Percentiles rank a stretch among this genome's conserved stretches.
Conservation (phyloP, 2,113 vertebrate species). For the Ceyx margarethae region DNA sequence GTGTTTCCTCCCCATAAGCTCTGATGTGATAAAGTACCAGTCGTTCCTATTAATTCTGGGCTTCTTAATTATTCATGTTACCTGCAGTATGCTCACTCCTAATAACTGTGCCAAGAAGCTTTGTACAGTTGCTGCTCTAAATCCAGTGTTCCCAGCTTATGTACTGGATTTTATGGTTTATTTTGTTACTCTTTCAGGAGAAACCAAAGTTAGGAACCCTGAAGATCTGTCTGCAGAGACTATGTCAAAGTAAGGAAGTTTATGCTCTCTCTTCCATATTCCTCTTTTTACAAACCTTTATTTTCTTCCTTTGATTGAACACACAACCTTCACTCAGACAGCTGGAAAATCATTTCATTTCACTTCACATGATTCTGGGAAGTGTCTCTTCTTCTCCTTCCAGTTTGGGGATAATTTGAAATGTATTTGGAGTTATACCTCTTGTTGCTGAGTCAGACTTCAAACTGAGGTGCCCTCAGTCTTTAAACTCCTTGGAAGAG, state of each 20-base stretch:
- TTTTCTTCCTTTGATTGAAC: neutral
- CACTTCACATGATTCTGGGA: fast-evolving
- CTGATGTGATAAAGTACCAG: neutral
- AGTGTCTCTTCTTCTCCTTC: neutral
- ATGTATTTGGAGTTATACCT: neutral
- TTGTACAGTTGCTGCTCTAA: neutral
- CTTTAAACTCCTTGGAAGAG: neutral
- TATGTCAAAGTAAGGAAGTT: conserved; percentile 90
- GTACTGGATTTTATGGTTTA: neutral
- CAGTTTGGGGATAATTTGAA: neutral
- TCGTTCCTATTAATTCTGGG: neutral
- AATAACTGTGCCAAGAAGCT: neutral
- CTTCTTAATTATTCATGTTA: neutral
- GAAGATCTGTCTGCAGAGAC: conserved; percentile 97
- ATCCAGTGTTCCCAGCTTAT: neutral
- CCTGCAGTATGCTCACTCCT: neutral
- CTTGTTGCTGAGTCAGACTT: neutral
- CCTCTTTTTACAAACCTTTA: neutral
- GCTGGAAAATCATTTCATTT: neutral
- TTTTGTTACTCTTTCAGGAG: conserved; percentile 73
- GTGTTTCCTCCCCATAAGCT: neutral
- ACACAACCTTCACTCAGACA: neutral
- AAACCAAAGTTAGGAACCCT: conserved; percentile 91
- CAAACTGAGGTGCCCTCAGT: neutral
- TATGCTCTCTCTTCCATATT: neutral